Base-by-base conservation (phyloP, 1,140 invertebrate genomes). In the Drosophila sp. region DNA sequence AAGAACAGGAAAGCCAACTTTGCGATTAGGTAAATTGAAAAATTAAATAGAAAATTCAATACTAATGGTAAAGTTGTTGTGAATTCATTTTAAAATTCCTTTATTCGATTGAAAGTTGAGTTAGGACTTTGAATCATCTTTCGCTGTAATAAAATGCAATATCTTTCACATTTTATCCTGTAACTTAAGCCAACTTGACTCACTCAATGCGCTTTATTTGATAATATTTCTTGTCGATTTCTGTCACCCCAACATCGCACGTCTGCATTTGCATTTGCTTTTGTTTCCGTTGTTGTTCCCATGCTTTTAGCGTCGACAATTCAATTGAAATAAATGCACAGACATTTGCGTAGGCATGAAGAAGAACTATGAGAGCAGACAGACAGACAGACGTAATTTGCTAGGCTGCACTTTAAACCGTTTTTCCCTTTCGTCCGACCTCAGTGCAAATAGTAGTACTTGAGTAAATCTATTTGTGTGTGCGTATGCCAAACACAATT, bases 301-400 rank as follows among this genome's bases (percentile, higher is more conserved):
- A 47, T 66, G 62, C 58, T 58, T 32, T 61, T 54, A 70, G 58
- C 62, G 54, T 66, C 66, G 60, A 60, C 62, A 67, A 67, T 70
- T 70, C 75, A 78, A 78, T 78, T 78, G 72, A 75, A 78, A 66
- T 75, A 70, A 78, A 78, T 78, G 71, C 72, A 75, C 40, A 29
- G 54, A 63, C 66, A 74, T 72, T 76, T 72, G 64, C 73, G 73
- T 72, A 71, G 70, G 73, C 65, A 69, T 68, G 66, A 65, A 76
- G 17, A 69, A 73, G 70, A 73, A 76, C 70, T 76, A 50, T 66
- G 61, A 74, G 62, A n/a, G 54, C 25, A 50, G 44, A 25, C 60
- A 66, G 44, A 23, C 35, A 30, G 30, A 40, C 40, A 41, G 40
- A n/a, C 40, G 32, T 23, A 73, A 70, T 73, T 65, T 61, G 64